Evolutionary conservation across 2,113 vertebrate species (phyloP).

Genomic region (Choloepus hoffmanni): DNA sequence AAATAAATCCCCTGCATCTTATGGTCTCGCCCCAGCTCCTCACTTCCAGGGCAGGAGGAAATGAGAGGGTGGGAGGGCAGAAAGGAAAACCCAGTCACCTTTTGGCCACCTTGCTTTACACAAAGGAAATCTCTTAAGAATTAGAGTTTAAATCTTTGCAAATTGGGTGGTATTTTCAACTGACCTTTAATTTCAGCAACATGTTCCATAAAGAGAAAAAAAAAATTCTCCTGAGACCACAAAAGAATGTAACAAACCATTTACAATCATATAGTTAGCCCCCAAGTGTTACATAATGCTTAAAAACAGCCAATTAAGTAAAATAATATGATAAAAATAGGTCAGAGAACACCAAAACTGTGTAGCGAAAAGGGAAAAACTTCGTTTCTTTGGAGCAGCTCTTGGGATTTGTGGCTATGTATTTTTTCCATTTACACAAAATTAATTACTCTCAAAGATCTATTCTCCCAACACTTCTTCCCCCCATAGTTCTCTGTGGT

Average conservation of each 20-base stretch:
- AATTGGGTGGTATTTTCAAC: neutral
- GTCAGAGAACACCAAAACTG: neutral
- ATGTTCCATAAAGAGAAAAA: neutral
- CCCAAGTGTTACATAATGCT: constrained; percentile 24
- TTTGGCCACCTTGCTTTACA: neutral
- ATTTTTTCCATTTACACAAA: neutral
- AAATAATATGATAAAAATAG: constrained; percentile 41
- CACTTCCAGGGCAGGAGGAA: fast-evolving
- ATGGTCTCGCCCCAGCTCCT: too few relatives aligned
- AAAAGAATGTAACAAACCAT: constrained; percentile 41
- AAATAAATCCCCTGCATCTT: neutral
- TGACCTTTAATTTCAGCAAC: constrained; percentile 30
- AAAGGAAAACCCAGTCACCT: neutral
- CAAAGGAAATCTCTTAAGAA: neutral
- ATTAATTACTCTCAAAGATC: neutral
- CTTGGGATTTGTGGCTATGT: neutral
- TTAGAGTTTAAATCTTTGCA: neutral
- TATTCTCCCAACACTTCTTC: neutral
- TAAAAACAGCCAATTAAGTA: constrained; percentile 46
- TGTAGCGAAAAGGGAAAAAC: neutral
- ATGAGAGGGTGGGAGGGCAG: fast-evolving
- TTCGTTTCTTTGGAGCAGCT: neutral
- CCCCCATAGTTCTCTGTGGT: neutral
- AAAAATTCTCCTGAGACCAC: neutral
- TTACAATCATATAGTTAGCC: neutral